A percentile compares a stretch with the other conserved stretches of the same genome.
Conservation (phyloP, 2,888 invertebrate genomes). For the Adineta ricciae region DNA sequence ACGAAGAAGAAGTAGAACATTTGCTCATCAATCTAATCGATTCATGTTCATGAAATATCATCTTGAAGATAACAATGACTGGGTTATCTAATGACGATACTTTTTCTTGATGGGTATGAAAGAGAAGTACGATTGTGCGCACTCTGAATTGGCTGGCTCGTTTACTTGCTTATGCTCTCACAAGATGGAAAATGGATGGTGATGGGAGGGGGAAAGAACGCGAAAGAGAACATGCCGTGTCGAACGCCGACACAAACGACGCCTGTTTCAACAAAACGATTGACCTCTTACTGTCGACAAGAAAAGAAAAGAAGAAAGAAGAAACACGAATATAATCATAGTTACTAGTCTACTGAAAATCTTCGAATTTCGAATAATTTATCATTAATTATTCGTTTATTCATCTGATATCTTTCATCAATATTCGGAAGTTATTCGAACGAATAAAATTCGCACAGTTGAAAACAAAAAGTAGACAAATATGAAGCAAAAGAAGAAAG, state of each 20-base stretch:
- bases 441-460: neutral
- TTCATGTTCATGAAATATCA: neutral
- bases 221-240: slow-evolving; percentile 5
- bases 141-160: slow-evolving; percentile 13
- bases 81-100: neutral
- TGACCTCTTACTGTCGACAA: slow-evolving; percentile 3
- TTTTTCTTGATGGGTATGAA: neutral
- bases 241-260: slow-evolving; percentile 5
- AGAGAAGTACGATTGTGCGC: neutral
- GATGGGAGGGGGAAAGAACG: neutral
- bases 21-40: too few relatives aligned
- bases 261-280: slow-evolving; percentile 15
- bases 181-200: slow-evolving; percentile 13
- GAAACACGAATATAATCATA: neutral
- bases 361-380: neutral
- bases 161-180: slow-evolving; percentile 1
- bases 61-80: neutral
- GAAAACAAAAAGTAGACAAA: neutral
- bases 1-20: too few relatives aligned
- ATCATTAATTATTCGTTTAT: neutral
- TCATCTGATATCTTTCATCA: neutral
- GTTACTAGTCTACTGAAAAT: neutral
- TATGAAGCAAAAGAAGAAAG: neutral
- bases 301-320: neutral
- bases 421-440: neutral